A percentile compares a stretch with the other conserved stretches of the same genome.
Evolutionary conservation across 2,888 invertebrate species (phyloP).

Genomic region (Tipula confusa): DNA sequence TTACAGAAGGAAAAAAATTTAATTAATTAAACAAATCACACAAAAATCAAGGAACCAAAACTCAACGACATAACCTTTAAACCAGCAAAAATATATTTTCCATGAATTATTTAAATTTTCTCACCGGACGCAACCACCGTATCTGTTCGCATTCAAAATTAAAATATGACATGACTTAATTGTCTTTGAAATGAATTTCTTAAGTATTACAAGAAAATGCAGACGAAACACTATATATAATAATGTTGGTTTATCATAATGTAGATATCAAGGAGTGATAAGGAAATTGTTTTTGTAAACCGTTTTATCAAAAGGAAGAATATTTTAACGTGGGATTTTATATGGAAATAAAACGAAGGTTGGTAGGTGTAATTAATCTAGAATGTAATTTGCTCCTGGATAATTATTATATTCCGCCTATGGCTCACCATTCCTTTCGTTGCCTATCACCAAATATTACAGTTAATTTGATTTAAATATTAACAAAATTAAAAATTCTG

Average conservation of each 20-base stretch:
- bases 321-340: background rate
- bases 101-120: constrained; percentile 20
- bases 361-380: background rate
- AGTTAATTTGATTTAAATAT: too few species aligned
- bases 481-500: background rate
- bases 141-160: background rate
- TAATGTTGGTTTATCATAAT: background rate
- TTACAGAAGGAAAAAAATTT: too few species aligned
- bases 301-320: background rate
- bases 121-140: constrained; percentile 25
- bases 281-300: background rate
- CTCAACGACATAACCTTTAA: background rate
- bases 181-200: background rate
- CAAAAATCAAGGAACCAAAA: background rate
- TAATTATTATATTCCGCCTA: too few species aligned
- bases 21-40: constrained; percentile 25
- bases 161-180: background rate
- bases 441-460: too few species aligned
- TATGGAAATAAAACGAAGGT: background rate
- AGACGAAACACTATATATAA: background rate
- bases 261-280: background rate
- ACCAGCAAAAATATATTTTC: background rate
- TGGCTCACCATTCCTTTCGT: too few species aligned
- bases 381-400: background rate
- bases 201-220: background rate